phyloP scores from a whole-genome alignment of 1,140 invertebrate species.

The Tetramorium alpestre region DNA sequence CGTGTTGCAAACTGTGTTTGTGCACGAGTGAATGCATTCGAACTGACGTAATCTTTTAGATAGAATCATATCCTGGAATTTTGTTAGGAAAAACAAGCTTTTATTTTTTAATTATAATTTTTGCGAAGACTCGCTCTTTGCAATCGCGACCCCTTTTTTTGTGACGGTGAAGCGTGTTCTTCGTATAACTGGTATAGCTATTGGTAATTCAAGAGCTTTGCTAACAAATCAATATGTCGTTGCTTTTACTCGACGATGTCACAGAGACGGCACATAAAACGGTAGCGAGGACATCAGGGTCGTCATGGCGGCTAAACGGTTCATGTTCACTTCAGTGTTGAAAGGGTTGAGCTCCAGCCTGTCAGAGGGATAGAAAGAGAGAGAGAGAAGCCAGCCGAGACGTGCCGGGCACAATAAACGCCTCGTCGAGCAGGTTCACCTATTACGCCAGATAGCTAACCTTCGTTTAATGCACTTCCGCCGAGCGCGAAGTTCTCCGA shows the following conservation, averaged over 20 bases:
- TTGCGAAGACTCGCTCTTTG: background rate
- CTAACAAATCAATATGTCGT: conserved; percentile 28
- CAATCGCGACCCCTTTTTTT: background rate
- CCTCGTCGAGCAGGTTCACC: conserved; percentile 74
- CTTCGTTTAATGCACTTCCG: conserved; percentile 80
- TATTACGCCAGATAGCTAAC: conserved; percentile 76
- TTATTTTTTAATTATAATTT: background rate
- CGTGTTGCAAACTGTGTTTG: background rate
- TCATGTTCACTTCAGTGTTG: conserved; percentile 45
- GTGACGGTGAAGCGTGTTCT: background rate
- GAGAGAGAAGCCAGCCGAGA: conserved; percentile 57
- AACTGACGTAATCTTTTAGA: background rate
- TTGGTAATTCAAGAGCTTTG: background rate
- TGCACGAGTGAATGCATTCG: background rate
- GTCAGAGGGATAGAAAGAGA: conserved; percentile 3
- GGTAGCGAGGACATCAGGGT: conserved; percentile 24
- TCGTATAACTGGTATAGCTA: background rate
- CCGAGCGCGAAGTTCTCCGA: conserved; percentile 60
- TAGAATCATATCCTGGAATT: background rate
- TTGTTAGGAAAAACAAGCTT: background rate
- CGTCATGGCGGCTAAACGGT: conserved; percentile 55
- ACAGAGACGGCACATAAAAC: conserved; percentile 16
- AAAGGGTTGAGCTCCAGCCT: conserved; percentile 56
- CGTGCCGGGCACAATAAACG: conserved; percentile 79
- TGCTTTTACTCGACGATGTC: conserved; percentile 5